Evolutionary conservation across 37 sponge, comb jelly and placozoan species (phyloP), one percentile per base, ranked within the genome.

Genomic region (Hormiphora californensis): DNA sequence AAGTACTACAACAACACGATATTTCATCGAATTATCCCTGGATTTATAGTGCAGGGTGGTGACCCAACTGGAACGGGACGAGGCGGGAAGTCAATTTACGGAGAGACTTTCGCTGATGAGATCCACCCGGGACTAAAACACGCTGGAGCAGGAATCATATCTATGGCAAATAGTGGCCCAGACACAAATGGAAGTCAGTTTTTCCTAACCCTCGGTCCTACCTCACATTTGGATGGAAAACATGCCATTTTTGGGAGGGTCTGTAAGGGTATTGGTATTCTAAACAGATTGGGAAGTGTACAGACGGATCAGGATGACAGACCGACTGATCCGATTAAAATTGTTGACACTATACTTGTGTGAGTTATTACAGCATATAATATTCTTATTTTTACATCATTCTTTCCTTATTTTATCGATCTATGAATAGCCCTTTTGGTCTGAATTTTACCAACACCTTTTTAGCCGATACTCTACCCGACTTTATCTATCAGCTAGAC

Each of bases 141-240:
- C 69, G 93, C 95, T 41, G 99, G 99, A 63, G 99, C 99, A 40
- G 95, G 99, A 0, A 89, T 98, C 0, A 63, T 98, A n/a, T 94
- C 99, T 0, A 98, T 98, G 99, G 99, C 99, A 8, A 98, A 98
- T 89, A 96, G 99, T 93, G 99, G 99, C 0, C 99, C 99, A 7
- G 93, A 98, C 63, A 95, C 99, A 0, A 98, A 98, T 89, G 99
- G 99, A 30, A 98, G 99, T 65, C 99, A 98, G 65, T 98, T 98
- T 86, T 98, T 95, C 85, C 89, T 98, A 11, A 98, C 95, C 8
- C 68, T 98, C 39, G 99, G 93, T 51, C 99, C 99, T 0, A 91
- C 95, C 43, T 92, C 92, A 54, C 93, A 94, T 94, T 89, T 98
- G 40, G 95, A 98, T 89, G 99, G 99, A 90, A 87, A 89, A 55